Evolutionary conservation across 37 sponge, comb jelly and placozoan species (phyloP).

Genomic region (Bolinopsis microptera): DNA sequence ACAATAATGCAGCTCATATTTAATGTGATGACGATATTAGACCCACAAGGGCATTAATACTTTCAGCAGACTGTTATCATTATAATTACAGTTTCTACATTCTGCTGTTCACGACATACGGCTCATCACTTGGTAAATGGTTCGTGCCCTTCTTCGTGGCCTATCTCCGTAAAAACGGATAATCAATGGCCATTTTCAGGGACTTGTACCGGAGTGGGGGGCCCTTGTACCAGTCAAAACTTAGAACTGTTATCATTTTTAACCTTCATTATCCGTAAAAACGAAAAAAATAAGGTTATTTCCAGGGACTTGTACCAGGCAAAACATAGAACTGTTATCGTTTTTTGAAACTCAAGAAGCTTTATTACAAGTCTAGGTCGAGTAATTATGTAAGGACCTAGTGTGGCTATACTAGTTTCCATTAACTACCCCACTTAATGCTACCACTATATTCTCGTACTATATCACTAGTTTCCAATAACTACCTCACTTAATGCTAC

Average conservation of each 20-base stretch:
- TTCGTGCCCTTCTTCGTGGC: too few relatives aligned
- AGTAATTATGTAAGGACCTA: not conserved
- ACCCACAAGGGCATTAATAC: too few relatives aligned
- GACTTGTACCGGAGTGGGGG: too few relatives aligned
- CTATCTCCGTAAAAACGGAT: not conserved
- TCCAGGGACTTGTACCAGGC: not conserved
- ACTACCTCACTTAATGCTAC: not conserved
- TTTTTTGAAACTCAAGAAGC: not conserved
- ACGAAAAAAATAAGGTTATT: not conserved
- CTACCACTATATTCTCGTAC: too few relatives aligned
- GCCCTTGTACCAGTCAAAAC: not conserved
- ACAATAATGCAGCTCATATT: not conserved
- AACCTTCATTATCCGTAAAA: too few relatives aligned
- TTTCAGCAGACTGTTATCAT: too few relatives aligned
- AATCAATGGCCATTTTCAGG: not conserved
- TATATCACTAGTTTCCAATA: not conserved
- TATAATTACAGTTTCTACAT: too few relatives aligned
- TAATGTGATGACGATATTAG: not conserved
- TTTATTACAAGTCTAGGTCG: not conserved
- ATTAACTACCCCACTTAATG: not conserved
- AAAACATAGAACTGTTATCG: not conserved
- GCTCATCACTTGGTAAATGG: too few relatives aligned
- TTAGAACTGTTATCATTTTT: not conserved
- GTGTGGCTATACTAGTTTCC: not conserved
- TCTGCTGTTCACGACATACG: too few relatives aligned